Conservation (phyloP, 2,113 vertebrate genomes). For the Sinocyclocheilus anophthalmus region DNA sequence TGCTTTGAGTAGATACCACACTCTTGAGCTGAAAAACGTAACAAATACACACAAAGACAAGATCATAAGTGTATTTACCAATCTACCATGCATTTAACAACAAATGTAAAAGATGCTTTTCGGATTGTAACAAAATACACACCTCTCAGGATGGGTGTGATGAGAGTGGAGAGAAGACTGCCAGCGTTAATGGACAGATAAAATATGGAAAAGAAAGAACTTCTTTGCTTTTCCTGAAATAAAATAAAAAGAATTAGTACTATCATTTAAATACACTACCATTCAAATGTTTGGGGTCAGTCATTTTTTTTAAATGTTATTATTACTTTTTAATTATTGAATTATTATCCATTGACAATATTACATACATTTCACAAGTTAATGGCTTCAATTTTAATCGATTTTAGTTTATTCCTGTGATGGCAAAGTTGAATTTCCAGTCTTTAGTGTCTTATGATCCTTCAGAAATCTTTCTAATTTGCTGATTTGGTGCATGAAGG, state of each 20-base stretch:
- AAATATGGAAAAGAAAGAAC: conserved; percentile 93
- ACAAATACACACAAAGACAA: conserved; percentile 13
- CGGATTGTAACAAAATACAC: background rate
- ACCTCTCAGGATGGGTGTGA: conserved; percentile 92
- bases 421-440: background rate
- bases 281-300: background rate
- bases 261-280: background rate
- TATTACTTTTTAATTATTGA: too few species aligned
- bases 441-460: background rate
- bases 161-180: conserved; percentile 89
- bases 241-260: background rate
- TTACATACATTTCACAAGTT: background rate
- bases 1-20: conserved; percentile 84
- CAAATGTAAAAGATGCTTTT: background rate
- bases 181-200: conserved; percentile 93
- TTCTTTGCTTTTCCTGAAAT: conserved; percentile 88
- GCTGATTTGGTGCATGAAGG: too few species aligned
- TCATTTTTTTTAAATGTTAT: background rate
- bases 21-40: conserved; percentile 75
- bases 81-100: background rate
- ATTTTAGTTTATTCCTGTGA: background rate
- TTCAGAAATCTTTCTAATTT: background rate
- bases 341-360: too few species aligned
- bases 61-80: background rate
- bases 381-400: background rate